phyloP scores from a whole-genome alignment of 2,113 vertebrate genomes.

The Acrocephalus arundinaceus region DNA sequence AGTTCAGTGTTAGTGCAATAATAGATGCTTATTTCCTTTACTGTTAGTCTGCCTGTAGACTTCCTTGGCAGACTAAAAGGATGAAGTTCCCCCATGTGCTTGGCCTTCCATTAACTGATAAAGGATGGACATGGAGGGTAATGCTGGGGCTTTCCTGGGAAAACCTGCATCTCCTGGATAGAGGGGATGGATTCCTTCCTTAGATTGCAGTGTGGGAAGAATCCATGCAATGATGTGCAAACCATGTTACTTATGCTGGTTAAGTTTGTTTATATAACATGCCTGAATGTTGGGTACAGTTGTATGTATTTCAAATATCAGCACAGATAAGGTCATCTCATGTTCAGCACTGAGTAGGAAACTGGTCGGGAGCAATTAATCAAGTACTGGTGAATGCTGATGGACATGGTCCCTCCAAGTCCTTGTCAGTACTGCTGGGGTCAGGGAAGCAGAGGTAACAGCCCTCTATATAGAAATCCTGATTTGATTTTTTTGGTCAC shows the following conservation, averaged over 20 bases:
- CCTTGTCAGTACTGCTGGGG: neutral
- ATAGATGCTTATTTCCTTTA: constrained; percentile 52
- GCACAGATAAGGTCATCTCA: neutral
- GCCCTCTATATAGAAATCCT: neutral
- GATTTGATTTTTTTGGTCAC: neutral
- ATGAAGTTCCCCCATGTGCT: neutral
- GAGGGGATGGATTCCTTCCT: neutral
- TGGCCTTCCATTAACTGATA: neutral
- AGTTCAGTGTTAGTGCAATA: constrained; percentile 33
- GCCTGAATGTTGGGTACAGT: neutral
- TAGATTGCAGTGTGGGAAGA: rapidly evolving
- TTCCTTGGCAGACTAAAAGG: neutral
- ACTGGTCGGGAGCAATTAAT: neutral
- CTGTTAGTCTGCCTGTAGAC: neutral
- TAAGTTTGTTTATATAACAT: neutral
- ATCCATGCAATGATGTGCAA: neutral
- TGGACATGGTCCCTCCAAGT: neutral
- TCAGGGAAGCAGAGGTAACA: neutral
- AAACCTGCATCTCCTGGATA: neutral
- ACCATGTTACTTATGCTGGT: neutral
- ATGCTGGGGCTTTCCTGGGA: neutral
- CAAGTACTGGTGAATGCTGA: neutral
- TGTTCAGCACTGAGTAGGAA: neutral
- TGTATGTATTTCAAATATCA: neutral
- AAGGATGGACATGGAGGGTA: neutral